Conservation (phyloP, 2,797 vertebrate species). For the Melanotaenia parkinsoni region DNA sequence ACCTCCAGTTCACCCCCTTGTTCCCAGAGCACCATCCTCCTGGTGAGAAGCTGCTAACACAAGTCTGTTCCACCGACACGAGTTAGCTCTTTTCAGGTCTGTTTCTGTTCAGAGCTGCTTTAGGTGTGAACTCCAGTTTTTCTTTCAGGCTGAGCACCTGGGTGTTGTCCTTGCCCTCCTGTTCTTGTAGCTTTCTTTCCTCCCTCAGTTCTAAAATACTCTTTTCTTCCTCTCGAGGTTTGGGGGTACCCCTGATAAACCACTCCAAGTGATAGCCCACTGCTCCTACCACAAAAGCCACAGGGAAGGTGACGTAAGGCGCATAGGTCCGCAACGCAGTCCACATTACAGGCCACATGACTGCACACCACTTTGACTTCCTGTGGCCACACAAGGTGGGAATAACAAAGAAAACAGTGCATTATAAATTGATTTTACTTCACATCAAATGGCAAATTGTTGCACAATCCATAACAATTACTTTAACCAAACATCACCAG, state of each 20-base stretch:
- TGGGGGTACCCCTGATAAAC: conserved; percentile 89
- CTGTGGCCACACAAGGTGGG: not conserved
- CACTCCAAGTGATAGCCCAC: conserved; percentile 96
- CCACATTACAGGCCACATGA: conserved; percentile 95
- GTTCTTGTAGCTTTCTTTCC: conserved; percentile 92
- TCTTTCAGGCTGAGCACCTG: conserved; percentile 96
- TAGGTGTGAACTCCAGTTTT: conserved; percentile 93
- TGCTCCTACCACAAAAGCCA: conserved; percentile 94
- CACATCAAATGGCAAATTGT: not conserved
- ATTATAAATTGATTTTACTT: not conserved
- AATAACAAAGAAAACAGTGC: not conserved
- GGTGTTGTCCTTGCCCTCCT: conserved; percentile 88
- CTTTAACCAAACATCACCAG: not conserved
- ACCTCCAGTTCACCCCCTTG: conserved; percentile 3
- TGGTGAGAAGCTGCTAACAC: not conserved
- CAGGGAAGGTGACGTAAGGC: conserved; percentile 95
- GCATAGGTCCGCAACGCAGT: conserved; percentile 90
- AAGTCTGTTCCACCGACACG: conserved; percentile 8
- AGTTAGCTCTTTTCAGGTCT: conserved; percentile 89
- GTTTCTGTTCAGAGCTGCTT: conserved; percentile 94
- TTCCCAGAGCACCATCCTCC: conserved; percentile 1
- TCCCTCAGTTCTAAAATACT: conserved; percentile 92
- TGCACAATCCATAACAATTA: no score
- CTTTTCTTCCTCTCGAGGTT: conserved; percentile 87
- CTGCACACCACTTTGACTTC: conserved; percentile 35